Percentiles rank a stretch among this genome's conserved stretches.
Evolutionary conservation across 2,113 vertebrate species (phyloP).

Genomic region (Carettochelys insculpta): DNA sequence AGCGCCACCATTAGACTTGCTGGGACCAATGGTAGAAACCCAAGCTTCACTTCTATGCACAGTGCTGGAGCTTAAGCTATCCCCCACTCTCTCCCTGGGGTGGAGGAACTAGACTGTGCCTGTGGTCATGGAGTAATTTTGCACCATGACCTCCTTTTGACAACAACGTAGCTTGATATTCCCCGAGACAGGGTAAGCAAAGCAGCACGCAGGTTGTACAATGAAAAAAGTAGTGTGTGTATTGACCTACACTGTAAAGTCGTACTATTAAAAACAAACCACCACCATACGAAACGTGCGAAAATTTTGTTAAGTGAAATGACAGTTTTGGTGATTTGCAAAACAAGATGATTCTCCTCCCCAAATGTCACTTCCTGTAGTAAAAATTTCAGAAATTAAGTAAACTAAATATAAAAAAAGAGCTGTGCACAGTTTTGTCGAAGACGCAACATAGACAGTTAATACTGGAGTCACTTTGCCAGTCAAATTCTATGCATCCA

Average conservation of each 20-base stretch:
- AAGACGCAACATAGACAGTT: rapidly evolving
- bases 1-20: too few relatives aligned
- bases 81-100: too few relatives aligned
- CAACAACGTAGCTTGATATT: too few relatives aligned
- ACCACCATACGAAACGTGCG: not conserved
- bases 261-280: not conserved
- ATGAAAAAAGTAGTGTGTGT: not conserved
- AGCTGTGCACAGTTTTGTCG: rapidly evolving
- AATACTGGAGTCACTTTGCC: not conserved
- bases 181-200: not conserved
- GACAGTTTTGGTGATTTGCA: not conserved
- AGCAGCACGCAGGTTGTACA: not conserved
- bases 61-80: too few relatives aligned
- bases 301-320: not conserved
- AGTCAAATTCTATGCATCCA: not conserved
- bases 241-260: not conserved
- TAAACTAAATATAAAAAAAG: rapidly evolving
- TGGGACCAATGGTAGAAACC: too few relatives aligned
- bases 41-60: too few relatives aligned
- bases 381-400: not conserved
- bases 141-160: too few relatives aligned
- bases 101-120: too few relatives aligned
- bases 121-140: too few relatives aligned
- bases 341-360: not conserved
- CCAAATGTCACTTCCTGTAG: rapidly evolving